Percentiles rank a stretch among this genome's conserved stretches.
phyloP scores from a whole-genome alignment of 2,113 vertebrate species.

The Sakesphorus luctuosus region DNA sequence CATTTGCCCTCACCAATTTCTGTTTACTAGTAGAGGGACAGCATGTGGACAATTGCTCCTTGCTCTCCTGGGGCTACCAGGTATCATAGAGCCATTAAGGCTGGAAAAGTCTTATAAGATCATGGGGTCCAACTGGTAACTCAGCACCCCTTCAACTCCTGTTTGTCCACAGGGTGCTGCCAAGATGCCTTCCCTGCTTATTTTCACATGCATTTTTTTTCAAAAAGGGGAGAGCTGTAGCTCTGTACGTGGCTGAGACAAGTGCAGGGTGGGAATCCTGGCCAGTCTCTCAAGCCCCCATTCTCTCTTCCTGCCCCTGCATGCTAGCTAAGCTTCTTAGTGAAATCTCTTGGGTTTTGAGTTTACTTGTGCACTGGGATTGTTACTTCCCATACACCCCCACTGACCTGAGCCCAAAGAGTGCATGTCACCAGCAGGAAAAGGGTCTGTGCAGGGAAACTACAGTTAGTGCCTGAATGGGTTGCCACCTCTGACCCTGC shows the following conservation, averaged over 20 bases:
- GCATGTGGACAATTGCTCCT: rapidly evolving
- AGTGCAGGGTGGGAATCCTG: neutral
- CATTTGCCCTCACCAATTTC: neutral
- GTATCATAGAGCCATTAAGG: neutral
- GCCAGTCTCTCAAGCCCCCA: neutral
- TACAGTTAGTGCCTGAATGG: neutral
- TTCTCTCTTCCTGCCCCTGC: neutral
- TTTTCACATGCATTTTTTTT: neutral
- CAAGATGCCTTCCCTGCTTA: neutral
- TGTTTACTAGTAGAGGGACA: neutral
- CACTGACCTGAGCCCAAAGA: rapidly evolving
- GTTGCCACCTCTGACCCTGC: neutral
- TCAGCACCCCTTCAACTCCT: neutral
- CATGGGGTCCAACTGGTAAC: neutral
- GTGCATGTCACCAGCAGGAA: neutral
- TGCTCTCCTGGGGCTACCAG: rapidly evolving
- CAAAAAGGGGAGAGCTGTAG: neutral
- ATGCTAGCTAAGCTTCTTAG: neutral
- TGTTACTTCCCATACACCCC: neutral
- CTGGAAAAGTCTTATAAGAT: neutral
- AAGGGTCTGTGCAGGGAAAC: neutral
- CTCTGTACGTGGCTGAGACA: rapidly evolving
- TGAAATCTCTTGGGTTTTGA: neutral
- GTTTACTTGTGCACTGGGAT: neutral
- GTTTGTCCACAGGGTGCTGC: neutral